Conservation (phyloP, 2,797 vertebrate species). For the Aeoliscus strigatus region DNA sequence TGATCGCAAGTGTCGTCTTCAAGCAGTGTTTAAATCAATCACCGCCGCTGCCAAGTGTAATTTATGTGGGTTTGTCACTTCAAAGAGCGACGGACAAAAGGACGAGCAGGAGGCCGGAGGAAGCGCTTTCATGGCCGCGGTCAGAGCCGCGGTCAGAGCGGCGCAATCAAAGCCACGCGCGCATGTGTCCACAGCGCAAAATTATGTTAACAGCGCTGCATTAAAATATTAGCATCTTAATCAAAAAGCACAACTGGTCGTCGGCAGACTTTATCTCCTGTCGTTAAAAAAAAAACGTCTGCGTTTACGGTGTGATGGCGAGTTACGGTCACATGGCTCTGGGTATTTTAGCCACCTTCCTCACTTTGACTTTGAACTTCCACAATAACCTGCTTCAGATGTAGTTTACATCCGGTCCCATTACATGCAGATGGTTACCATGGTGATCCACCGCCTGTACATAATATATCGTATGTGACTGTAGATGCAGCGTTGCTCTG, state of each 20-base stretch:
- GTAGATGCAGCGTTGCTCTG: no score
- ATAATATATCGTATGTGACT: no score
- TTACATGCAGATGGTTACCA: no score
- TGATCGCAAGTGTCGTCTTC: slow-evolving; percentile 60
- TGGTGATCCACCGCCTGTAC: no score
- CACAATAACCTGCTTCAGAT: no score
- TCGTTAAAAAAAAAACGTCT: no score
- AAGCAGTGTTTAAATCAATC: slow-evolving; percentile 60
- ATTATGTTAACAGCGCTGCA: slow-evolving; percentile 74
- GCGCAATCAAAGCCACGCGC: slow-evolving; percentile 63
- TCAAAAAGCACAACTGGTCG: slow-evolving; percentile 47
- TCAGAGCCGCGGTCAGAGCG: slow-evolving; percentile 27
- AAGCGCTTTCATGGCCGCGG: slow-evolving; percentile 40
- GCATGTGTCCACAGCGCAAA: slow-evolving; percentile 50
- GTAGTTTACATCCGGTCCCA: no score
- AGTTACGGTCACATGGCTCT: no score
- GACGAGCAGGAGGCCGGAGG: slow-evolving; percentile 41
- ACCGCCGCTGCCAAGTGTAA: slow-evolving; percentile 53
- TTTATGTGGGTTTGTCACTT: slow-evolving; percentile 57
- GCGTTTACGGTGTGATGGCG: no score
- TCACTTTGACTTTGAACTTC: no score
- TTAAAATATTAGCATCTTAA: slow-evolving; percentile 76
- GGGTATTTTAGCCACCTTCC: no score
- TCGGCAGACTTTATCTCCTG: slow-evolving; percentile 44
- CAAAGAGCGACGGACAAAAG: slow-evolving; percentile 55